These are phyloP conservation scores for Corydoras sp. DNA, from an alignment of 2,113 vertebrate species.

Conservation along the genomic window DNA sequence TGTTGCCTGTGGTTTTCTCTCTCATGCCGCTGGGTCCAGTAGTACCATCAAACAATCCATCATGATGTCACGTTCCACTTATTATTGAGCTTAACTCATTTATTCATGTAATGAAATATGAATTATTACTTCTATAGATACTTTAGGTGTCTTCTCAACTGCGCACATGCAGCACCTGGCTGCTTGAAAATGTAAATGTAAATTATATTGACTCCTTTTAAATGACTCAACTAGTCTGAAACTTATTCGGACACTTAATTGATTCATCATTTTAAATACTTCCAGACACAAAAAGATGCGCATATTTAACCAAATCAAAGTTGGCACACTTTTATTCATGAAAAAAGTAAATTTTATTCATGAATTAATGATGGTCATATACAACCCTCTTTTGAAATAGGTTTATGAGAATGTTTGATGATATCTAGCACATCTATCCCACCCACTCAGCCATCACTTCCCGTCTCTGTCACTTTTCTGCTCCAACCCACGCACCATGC, in stretches of 20 bases:
- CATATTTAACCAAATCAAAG: too few relatives aligned
- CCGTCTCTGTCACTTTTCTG: constrained; percentile 39
- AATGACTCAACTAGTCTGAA: neutral
- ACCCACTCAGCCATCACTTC: constrained; percentile 34
- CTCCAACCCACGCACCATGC: constrained; percentile 21
- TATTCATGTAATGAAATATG: constrained; percentile 12
- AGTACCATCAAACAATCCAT: too few relatives aligned
- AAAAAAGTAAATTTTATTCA: neutral
- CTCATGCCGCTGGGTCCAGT: too few relatives aligned
- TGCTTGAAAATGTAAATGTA: neutral
- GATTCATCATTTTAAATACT: too few relatives aligned
- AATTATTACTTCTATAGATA: neutral
- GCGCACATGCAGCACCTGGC: constrained; percentile 2
- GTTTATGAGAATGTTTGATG: constrained; percentile 30
- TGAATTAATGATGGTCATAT: neutral
- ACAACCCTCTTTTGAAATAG: neutral
- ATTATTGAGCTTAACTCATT: constrained; percentile 3
- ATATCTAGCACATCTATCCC: constrained; percentile 26
- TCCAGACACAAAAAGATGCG: too few relatives aligned
- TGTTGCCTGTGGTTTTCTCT: too few relatives aligned
- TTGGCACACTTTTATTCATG: neutral
- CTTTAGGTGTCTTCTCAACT: constrained; percentile 11
- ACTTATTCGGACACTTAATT: neutral
- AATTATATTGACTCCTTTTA: neutral
- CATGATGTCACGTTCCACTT: too few relatives aligned